Base-by-base conservation (phyloP, 2,888 invertebrate genomes). In the Dasypogon diadema region DNA sequence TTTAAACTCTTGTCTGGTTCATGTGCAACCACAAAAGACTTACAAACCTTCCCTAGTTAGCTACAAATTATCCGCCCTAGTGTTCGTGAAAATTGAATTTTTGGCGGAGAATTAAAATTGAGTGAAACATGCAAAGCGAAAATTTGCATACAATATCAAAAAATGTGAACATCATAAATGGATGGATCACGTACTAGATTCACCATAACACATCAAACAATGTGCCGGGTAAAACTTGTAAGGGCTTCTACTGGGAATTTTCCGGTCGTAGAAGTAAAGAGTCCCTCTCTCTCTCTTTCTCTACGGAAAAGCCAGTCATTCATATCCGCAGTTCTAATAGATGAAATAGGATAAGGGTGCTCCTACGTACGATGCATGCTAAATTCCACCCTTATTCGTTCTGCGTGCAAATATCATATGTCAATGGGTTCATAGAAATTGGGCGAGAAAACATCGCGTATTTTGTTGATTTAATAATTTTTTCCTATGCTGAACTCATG, bases 91-190 rank as follows among this genome's bases (percentile, higher is more conserved):
- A 46, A 65, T 65, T 65, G n/a, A 42, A 65, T 65, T 65, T 65
- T 65, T 24, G 46, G 24, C 24, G 12, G 21, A 65, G 24, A 65
- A 65, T 65, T 65, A 65, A 65, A 65, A 65, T 65, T 42, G 65
- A 65, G 46, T 65, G 22, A 65, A 65, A 46, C 65, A 65, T 48
- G 65, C 26, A 65, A 46, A 65, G 24, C 18, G 37, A 16, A 63
- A 65, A 65, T 65, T 65, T 65, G 65, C 65, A 65, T 65, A 65
- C 65, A 65, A 65, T 65, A 48, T 65, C 65, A 65, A 65, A 48
- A 46, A 65, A 46, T 65, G 16, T 14, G 22, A 24, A 22, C 56
- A 24, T 10, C 22, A 24, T 12, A 46, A 46, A 10, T 65, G 48
- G 65, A 24, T 26, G 65, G 65, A 65, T 65, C 65, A 65, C 65